Evolutionary conservation across 2,888 invertebrate species (phyloP).

Genomic region (Drepana falcataria): DNA sequence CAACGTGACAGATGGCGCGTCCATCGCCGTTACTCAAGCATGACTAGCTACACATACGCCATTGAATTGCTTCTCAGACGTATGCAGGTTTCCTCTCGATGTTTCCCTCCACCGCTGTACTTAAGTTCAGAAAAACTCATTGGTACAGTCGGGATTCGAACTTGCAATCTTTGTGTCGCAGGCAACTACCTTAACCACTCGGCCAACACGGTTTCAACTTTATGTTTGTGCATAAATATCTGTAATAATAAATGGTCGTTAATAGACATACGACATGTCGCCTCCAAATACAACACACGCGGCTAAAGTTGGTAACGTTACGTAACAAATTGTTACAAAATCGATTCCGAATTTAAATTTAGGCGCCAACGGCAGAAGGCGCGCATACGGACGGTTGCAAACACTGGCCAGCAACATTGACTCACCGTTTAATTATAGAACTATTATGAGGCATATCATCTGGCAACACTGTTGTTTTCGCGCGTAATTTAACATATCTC

Average conservation of each 20-base stretch:
- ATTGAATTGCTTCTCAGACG: too few species aligned
- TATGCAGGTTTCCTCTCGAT: too few species aligned
- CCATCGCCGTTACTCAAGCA: too few species aligned
- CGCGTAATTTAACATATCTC: background rate
- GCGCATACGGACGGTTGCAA: slow-evolving; percentile 32
- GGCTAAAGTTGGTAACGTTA: slow-evolving; percentile 27
- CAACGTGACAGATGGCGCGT: too few species aligned
- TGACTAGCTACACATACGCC: too few species aligned
- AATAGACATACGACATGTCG: slow-evolving; percentile 2
- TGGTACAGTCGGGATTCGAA: too few species aligned
- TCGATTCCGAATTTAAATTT: slow-evolving; percentile 54
- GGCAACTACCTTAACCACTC: too few species aligned
- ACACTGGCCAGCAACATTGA: slow-evolving; percentile 45
- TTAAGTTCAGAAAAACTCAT: too few species aligned
- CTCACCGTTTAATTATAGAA: slow-evolving; percentile 43
- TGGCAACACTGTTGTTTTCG: slow-evolving; percentile 39
- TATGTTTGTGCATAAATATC: background rate
- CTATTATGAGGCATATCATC: slow-evolving; percentile 45
- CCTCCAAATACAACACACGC: slow-evolving; percentile 17
- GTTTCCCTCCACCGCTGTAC: too few species aligned
- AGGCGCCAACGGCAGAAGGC: slow-evolving; percentile 43
- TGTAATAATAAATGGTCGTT: background rate
- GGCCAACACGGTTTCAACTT: too few species aligned
- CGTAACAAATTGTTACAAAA: slow-evolving; percentile 29
- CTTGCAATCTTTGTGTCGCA: too few species aligned